phyloP scores from a whole-genome alignment of 2,113 vertebrate species.

The Aphyosemion australe region DNA sequence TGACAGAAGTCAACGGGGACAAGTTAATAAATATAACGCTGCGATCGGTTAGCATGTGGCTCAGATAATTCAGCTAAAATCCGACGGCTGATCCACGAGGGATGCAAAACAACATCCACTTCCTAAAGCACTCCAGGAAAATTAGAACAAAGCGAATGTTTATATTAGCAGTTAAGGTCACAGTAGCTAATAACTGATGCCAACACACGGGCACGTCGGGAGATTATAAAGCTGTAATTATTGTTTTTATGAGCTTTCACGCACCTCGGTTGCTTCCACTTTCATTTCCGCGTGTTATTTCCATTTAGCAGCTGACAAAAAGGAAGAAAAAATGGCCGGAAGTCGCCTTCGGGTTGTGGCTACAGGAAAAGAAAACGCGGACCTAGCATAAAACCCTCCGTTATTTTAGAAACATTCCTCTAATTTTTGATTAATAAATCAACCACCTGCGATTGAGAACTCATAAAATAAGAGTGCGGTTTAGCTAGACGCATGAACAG shows the following conservation, averaged over 20 bases:
- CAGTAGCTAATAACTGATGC: not conserved
- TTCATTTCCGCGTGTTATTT: slow-evolving; percentile 69
- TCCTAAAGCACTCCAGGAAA: not conserved
- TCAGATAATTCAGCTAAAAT: slow-evolving; percentile 1
- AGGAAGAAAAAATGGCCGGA: slow-evolving; percentile 29
- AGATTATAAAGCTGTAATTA: not conserved
- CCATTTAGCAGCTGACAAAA: slow-evolving; percentile 64
- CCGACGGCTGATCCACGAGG: not conserved
- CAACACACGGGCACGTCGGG: slow-evolving; percentile 3
- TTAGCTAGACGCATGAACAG: slow-evolving; percentile 20
- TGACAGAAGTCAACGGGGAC: not conserved
- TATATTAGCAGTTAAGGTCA: slow-evolving; percentile 14
- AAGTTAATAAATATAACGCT: not conserved
- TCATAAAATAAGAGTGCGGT: not conserved
- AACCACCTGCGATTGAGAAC: slow-evolving; percentile 12
- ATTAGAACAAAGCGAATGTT: not conserved
- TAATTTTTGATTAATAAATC: slow-evolving; percentile 19
- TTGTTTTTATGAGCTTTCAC: slow-evolving; percentile 32
- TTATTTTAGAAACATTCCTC: slow-evolving; percentile 11
- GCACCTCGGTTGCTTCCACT: slow-evolving; percentile 72
- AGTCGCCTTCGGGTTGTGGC: slow-evolving; percentile 41
- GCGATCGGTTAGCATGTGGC: not conserved
- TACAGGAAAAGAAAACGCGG: slow-evolving; percentile 6
- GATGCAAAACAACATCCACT: slow-evolving; percentile 14
- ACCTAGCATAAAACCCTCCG: not conserved